phyloP scores from a whole-genome alignment of 2,888 invertebrate species.

The Kuschelorhynchus macadamiae region DNA sequence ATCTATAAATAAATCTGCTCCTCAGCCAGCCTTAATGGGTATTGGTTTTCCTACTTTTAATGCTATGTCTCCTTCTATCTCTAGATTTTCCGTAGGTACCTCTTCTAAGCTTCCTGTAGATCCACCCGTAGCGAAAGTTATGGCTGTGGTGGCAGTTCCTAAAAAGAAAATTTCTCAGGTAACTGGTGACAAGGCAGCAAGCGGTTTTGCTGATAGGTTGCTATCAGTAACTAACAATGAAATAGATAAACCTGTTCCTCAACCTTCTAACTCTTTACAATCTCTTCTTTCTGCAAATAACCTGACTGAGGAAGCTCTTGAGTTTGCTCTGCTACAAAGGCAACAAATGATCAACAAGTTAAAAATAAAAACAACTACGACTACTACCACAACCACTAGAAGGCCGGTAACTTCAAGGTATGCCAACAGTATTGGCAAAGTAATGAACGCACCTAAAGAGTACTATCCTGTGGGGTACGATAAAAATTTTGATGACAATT shows the following conservation, averaged over 20 bases:
- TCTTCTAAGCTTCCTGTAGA: constrained; percentile 55
- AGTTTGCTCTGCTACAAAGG: constrained; percentile 80
- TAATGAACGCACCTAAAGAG: constrained; percentile 91
- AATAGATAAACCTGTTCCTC: constrained; percentile 53
- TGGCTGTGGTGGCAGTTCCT: constrained; percentile 61
- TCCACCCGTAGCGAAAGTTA: constrained; percentile 54
- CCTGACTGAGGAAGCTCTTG: constrained; percentile 83
- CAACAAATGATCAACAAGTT: constrained; percentile 74
- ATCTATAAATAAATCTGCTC: constrained; percentile 38
- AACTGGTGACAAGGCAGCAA: constrained; percentile 60
- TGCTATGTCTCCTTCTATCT: constrained; percentile 72
- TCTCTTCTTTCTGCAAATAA: constrained; percentile 76
- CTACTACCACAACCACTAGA: constrained; percentile 67
- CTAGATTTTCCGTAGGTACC: constrained; percentile 69
- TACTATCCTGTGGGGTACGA: constrained; percentile 91
- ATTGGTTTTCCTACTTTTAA: constrained; percentile 71
- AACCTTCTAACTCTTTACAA: constrained; percentile 61
- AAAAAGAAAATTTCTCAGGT: constrained; percentile 54
- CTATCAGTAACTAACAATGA: constrained; percentile 59
- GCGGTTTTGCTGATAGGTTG: constrained; percentile 62
- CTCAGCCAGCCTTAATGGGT: constrained; percentile 68
- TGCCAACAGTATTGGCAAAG: constrained; percentile 71
- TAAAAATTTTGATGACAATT: constrained; percentile 91
- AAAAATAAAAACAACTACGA: constrained; percentile 67
- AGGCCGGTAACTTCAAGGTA: constrained; percentile 67